Evolutionary conservation across 1,140 invertebrate species (phyloP), one percentile per base, ranked within the genome.

Genomic region (Propsilocerus akamusi): DNA sequence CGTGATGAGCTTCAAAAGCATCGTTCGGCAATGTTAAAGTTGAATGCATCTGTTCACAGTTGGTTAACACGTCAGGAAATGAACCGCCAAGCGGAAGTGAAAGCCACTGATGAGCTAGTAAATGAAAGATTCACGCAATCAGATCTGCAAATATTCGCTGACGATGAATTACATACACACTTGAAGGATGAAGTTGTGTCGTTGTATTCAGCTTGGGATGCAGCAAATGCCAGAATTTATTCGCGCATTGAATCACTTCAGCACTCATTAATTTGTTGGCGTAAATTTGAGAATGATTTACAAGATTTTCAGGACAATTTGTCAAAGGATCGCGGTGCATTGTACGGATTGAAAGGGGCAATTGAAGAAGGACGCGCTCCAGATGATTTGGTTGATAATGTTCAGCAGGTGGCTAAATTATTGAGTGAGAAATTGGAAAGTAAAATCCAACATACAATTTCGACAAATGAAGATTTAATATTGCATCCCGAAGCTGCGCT

Each of bases 191-290:
- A 81, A 32, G 75, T 89, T 32, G 73, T 78, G 47, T 76, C 83
- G 46, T 68, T 88, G 53, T 81, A 86, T 53, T 70, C 77, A 24
- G 72, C 81, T 22, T 89, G 82, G 78, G 82, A 86, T 52, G 81
- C 84, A 52, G 75, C 76, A 0, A 75, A 79, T 64, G 34, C 10
- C 32, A 65, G 61, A 56, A 62, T 65, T 25, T 62, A 60, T 50
- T 53, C 56, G 1, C 60, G 63, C 41, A 53, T 65, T 57, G 63
- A 65, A 49, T 54, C 54, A 52, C 51, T 65, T 2, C 62, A 60
- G 11, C 59, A 57, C 49, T 68, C 69, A 11, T 55, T 77, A 49
- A 72, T 75, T 60, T 69, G 71, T 49, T 78, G 79, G 68, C 71
- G 74, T 41, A 75, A 78, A 57, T 72, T 81, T 49, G 75, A 78